Base-by-base conservation (phyloP, 2,888 invertebrate genomes). In the Scaptomyza tumidula region DNA sequence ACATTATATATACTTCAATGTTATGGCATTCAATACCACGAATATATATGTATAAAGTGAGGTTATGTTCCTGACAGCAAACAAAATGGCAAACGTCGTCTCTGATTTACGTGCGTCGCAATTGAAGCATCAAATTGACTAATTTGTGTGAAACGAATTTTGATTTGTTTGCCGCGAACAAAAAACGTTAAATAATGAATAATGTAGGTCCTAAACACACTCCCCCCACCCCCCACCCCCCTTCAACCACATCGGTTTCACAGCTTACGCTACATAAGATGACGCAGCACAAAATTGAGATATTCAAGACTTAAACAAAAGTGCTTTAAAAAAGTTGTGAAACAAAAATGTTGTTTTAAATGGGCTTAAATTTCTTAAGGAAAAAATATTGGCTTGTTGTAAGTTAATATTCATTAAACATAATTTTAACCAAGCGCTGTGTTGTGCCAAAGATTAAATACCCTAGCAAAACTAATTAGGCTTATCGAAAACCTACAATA, bases 101-200 rank as follows among this genome's bases (percentile, higher is more conserved):
- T 31, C 43, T 39, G 57, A 45, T 53, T 50, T 57, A 44, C 54
- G 48, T 50, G 45, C 45, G 61, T 35, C 60, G 33, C 50, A 56
- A 56, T 77, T 60, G 68, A 66, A 41, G 60, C 74, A 59, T 60
- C 63, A 78, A 75, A 75, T 75, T 78, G 56, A 39, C 59, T 69
- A 75, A 75, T 78, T 75, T 78, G 75, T 64, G 69, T 65, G 84
- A 29, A 80, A 52, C 78, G 63, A 83, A 86, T 80, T 69, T 54
- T 49, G 78, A 77, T 86, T 86, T 74, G 62, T 61, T 65, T 62
- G 57, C 55, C 58, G 13, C 39, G 11, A 37, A 37, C 50, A 39
- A 39, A 35, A 44, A 76, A 57, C 16, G 37, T 48, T 60, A 57
- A 57, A 59, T 50, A 60, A 72, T 71, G 46, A 59, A 71, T 62